Evolutionary conservation across 1,140 invertebrate genomes (phyloP).

Genomic region (Cydia splendana): DNA sequence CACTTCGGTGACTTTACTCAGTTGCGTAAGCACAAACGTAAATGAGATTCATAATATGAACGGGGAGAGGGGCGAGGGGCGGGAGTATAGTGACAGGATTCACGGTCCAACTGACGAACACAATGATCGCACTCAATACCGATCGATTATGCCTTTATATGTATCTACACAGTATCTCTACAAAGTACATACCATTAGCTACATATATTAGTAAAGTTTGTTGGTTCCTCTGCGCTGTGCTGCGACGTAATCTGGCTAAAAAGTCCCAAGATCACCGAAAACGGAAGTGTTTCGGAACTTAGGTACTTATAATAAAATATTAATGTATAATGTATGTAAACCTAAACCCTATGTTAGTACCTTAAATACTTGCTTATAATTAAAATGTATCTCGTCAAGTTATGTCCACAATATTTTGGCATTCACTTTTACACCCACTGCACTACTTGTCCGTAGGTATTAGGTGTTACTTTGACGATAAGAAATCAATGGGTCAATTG

Average conservation of each 20-base stretch:
- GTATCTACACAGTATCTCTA: constrained; percentile 45
- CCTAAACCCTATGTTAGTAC: no score
- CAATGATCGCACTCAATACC: constrained; percentile 75
- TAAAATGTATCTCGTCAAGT: no score
- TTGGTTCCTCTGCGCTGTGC: neutral
- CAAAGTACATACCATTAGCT: constrained; percentile 24
- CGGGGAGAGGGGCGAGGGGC: constrained; percentile 34
- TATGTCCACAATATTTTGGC: no score
- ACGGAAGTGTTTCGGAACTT: no score
- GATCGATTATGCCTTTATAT: constrained; percentile 75
- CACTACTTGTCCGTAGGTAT: neutral
- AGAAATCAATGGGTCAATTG: neutral
- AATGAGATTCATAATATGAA: constrained; percentile 69
- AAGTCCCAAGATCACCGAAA: neutral
- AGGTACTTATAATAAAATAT: no score
- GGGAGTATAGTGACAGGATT: constrained; percentile 71
- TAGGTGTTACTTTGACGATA: neutral
- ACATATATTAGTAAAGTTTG: constrained; percentile 23
- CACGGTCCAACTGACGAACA: constrained; percentile 73
- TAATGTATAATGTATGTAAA: no score
- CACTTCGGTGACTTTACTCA: constrained; percentile 64
- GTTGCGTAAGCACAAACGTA: constrained; percentile 74
- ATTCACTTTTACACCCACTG: neutral
- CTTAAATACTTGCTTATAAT: no score
- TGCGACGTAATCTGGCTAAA: neutral